Percentiles rank a stretch among this genome's conserved stretches.
Conservation (phyloP, 2,888 invertebrate species). For the Diabrotica balteata region DNA sequence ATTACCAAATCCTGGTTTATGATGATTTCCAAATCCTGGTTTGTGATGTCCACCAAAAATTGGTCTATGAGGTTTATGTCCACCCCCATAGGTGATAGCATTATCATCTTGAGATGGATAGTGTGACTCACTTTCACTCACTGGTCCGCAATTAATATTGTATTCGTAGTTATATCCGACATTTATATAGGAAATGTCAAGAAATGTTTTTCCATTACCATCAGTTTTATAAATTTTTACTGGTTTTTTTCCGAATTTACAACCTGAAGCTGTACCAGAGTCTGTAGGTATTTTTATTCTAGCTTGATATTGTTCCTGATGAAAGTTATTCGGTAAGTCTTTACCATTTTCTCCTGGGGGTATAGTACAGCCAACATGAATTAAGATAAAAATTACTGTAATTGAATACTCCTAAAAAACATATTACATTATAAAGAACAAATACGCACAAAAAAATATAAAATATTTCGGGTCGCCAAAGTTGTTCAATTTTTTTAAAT, state of each 20-base stretch:
- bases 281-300: constrained; percentile 17
- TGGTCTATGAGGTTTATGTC: constrained; percentile 20
- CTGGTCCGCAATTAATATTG: constrained; percentile 47
- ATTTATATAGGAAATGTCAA: constrained; percentile 47
- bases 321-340: constrained; percentile 20
- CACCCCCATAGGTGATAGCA: not conserved
- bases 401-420: not conserved
- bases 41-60: constrained; percentile 20
- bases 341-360: constrained; percentile 28
- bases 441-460: no score
- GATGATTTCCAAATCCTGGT: constrained; percentile 28
- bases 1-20: constrained; percentile 28
- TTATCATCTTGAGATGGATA: constrained; percentile 12
- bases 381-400: not conserved
- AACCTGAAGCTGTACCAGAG: constrained; percentile 19
- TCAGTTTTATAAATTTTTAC: constrained; percentile 30
- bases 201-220: constrained; percentile 47
- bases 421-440: no score
- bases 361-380: constrained; percentile 16
- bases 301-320: constrained; percentile 18
- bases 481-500: no score
- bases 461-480: no score
- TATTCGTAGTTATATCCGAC: constrained; percentile 49
- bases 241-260: constrained; percentile 40
- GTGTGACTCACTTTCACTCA: constrained; percentile 28